phyloP scores from a whole-genome alignment of 2,888 invertebrate genomes.

The Macrosoma leucophasiata region DNA sequence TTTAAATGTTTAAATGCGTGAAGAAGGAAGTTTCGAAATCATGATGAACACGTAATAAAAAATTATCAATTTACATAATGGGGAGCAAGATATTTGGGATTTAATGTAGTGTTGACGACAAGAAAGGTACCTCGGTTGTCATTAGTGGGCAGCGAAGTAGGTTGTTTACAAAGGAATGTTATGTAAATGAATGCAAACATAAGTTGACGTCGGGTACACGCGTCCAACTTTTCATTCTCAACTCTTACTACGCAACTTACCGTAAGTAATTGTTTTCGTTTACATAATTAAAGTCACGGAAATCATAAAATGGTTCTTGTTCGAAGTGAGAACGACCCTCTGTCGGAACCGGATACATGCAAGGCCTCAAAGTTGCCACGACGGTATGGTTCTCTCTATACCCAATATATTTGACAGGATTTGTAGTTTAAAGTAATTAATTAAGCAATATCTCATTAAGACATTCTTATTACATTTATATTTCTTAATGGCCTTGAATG shows the following conservation, averaged over 20 bases:
- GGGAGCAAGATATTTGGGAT: no score
- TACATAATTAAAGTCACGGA: slow-evolving; percentile 48
- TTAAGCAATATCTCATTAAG: slow-evolving; percentile 6
- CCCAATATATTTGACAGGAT: not conserved
- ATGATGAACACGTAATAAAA: no score
- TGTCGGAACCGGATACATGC: slow-evolving; percentile 55
- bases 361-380: slow-evolving; percentile 50
- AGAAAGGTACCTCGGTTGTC: no score
- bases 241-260: slow-evolving; percentile 12
- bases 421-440: slow-evolving; percentile 12
- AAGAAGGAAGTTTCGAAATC: no score
- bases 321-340: slow-evolving; percentile 64
- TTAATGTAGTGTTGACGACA: no score
- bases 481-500: slow-evolving; percentile 16
- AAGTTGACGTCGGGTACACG: no score
- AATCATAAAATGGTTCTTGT: slow-evolving; percentile 55
- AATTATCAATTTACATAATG: no score
- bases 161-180: no score
- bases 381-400: slow-evolving; percentile 6
- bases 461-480: slow-evolving; percentile 9
- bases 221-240: no score
- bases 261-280: slow-evolving; percentile 22
- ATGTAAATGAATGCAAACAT: no score
- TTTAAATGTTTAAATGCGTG: no score
- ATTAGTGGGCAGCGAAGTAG: no score